Evolutionary conservation across 1,140 invertebrate genomes (phyloP).

Genomic region (Bombus impatiens): DNA sequence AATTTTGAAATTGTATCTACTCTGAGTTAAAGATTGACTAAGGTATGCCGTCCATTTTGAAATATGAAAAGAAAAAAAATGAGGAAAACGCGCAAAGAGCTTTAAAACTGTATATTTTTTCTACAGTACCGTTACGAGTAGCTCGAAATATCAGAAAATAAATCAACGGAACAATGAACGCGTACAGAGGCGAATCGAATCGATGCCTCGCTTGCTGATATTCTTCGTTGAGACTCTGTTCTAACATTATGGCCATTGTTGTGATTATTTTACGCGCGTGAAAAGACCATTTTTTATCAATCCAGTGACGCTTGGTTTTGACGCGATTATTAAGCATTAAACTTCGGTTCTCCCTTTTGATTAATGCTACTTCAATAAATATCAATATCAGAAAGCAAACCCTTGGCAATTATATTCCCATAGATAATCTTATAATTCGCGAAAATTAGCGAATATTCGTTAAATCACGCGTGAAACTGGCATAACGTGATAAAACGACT

Average conservation of each 20-base stretch:
- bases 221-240: background rate
- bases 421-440: background rate
- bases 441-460: slow-evolving; percentile 7
- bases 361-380: no score
- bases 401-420: no score
- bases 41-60: background rate
- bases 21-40: background rate
- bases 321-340: background rate
- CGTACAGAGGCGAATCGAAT: slow-evolving; percentile 20
- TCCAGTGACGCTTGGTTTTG: background rate
- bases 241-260: background rate
- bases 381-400: no score
- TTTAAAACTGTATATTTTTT: background rate
- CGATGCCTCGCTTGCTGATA: slow-evolving; percentile 1
- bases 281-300: background rate
- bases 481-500: background rate
- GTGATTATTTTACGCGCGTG: background rate
- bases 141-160: slow-evolving; percentile 29
- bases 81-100: background rate
- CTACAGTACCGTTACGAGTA: slow-evolving; percentile 24
- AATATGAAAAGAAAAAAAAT: background rate
- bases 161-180: slow-evolving; percentile 40
- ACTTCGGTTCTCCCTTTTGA: background rate
- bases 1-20: background rate
- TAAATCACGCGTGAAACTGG: background rate